A percentile compares a stretch with the other conserved stretches of the same genome.
Evolutionary conservation across 2,888 invertebrate genomes (phyloP).

Genomic region (Megastigmus dorsalis): DNA sequence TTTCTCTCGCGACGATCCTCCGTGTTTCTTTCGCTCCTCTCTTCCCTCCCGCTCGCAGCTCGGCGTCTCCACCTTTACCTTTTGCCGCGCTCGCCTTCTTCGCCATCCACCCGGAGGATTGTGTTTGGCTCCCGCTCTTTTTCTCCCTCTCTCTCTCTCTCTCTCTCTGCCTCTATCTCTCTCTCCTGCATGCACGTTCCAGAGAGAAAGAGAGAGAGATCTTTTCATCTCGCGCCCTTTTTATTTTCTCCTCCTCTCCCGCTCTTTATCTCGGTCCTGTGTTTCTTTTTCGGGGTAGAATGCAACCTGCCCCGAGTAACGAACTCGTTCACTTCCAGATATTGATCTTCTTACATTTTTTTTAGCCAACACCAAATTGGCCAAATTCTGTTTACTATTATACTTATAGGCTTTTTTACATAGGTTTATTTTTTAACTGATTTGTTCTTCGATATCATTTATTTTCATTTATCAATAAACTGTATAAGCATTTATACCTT

Average conservation of each 20-base stretch:
- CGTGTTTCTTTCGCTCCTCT: neutral
- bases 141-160: neutral
- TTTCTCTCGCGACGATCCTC: slow-evolving; percentile 9
- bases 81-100: slow-evolving; percentile 11
- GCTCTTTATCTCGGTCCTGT: slow-evolving; percentile 2
- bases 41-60: no score
- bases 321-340: slow-evolving; percentile 42
- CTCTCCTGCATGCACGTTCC: no score
- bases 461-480: no score
- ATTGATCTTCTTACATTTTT: slow-evolving; percentile 61
- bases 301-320: slow-evolving; percentile 27
- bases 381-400: neutral
- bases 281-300: slow-evolving; percentile 19
- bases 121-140: neutral
- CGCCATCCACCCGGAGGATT: no score
- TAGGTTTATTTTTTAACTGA: neutral
- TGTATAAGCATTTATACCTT: no score
- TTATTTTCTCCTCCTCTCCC: neutral
- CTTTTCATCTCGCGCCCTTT: slow-evolving; percentile 44
- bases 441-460: neutral
- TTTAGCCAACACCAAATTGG: slow-evolving; percentile 33
- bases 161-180: slow-evolving; percentile 13
- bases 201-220: no score
- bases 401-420: neutral
- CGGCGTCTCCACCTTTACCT: no score